Conservation (phyloP, 2,797 vertebrate species). For the Merluccius polli region DNA sequence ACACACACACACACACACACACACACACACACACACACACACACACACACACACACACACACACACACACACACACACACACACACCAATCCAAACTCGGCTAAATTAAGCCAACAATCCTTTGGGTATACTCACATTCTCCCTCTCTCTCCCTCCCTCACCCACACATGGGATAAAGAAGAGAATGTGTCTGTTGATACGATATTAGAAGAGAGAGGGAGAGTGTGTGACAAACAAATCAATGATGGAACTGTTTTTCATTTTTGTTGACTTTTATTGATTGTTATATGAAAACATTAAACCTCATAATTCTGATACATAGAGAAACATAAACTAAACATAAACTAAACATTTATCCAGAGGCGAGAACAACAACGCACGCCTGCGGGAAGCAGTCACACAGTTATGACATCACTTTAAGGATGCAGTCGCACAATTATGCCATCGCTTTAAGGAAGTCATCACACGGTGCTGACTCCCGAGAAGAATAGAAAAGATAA, state of each 20-base stretch:
- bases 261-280: background rate
- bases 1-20: background rate
- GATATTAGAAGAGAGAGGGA: constrained; percentile 15
- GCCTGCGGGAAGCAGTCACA: too few species aligned
- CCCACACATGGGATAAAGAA: too few species aligned
- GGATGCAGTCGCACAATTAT: too few species aligned
- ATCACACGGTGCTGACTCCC: background rate
- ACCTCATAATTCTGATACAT: background rate
- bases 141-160: background rate
- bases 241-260: background rate
- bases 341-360: background rate
- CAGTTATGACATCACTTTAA: background rate
- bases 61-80: constrained; percentile 15
- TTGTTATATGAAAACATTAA: background rate
- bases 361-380: background rate
- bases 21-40: background rate
- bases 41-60: constrained; percentile 18
- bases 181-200: background rate
- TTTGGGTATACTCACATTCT: background rate
- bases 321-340: background rate
- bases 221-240: background rate
- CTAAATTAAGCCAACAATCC: constrained; percentile 34
- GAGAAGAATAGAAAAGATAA: background rate
- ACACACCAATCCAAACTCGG: constrained; percentile 32
- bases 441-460: background rate